Base-by-base conservation (phyloP, 2,888 invertebrate species). In the Hydroisotoma schaefferi region DNA sequence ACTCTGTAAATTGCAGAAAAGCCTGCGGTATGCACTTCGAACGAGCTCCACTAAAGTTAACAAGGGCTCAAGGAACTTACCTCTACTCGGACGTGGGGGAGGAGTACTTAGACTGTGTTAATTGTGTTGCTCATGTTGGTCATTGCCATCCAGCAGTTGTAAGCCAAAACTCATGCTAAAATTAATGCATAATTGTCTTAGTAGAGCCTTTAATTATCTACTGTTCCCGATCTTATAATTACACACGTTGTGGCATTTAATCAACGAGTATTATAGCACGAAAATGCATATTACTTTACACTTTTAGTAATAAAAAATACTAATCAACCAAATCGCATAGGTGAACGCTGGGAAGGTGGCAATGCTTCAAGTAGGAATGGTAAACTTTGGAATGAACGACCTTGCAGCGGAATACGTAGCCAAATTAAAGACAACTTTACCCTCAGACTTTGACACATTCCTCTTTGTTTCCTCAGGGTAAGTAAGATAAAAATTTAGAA, bases 71-170 rank as follows among this genome's bases (percentile, higher is more conserved):
- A 28, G 80, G 79, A 46, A 82, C 83, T 74, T 83, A 82, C 73
- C 76, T 84, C 76, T 82, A 78, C 72, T 82, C 83, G 74, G 81
- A 83, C 65, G 69, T 75, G 5, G 81, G 79, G 22, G 75, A 76
- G 38, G 73, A 77, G 63, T 83, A 80, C 73, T 74, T 84, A 49
- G 83, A 83, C 73, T 83, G 83, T 74, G 81, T 83, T 72, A 82
- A 81, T 74, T 81, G 82, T 74, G 82, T 82, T 12, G 81, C 82
- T 54, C 82, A 83, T 75, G 82, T 67, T 10, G 29, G 49, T 10
- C 27, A 49, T 27, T 49, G 49, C n/a, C 27, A 55, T 4, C 43
- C 29, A 23, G 54, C 22, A 3, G 46, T 46, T 15, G 46, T 46
- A 46, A 37, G 27, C 22, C n/a, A n/a, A n/a, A n/a, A n/a, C n/a